Percentiles rank a stretch among this genome's conserved stretches.
Conservation (phyloP, 2,113 vertebrate species). For the Chaenogobius annularis region DNA sequence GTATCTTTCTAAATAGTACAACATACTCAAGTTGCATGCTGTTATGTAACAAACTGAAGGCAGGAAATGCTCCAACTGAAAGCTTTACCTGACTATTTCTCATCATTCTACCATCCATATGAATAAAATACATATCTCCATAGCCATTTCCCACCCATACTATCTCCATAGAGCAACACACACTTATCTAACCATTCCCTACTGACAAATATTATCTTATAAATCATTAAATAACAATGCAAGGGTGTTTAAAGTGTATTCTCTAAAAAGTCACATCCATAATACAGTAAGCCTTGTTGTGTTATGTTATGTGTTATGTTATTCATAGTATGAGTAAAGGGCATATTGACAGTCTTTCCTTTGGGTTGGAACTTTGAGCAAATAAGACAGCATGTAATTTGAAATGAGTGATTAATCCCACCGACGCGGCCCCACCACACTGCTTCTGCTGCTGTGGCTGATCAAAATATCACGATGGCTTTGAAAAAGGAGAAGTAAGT, state of each 20-base stretch:
- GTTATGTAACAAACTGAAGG: background rate
- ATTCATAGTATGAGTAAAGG: slow-evolving; percentile 23
- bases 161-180: background rate
- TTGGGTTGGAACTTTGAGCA: slow-evolving; percentile 35
- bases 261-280: background rate
- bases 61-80: no score
- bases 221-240: background rate
- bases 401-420: slow-evolving; percentile 74
- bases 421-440: slow-evolving; percentile 57
- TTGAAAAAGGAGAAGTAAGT: slow-evolving; percentile 77
- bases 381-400: slow-evolving; percentile 50
- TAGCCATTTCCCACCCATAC: no score
- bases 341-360: slow-evolving; percentile 20
- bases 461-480: slow-evolving; percentile 78
- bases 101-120: no score
- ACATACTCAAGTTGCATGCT: background rate
- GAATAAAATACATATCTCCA: no score
- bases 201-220: background rate
- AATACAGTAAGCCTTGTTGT: background rate
- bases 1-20: no score
- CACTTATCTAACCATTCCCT: background rate
- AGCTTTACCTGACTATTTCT: no score
- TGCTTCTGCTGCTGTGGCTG: slow-evolving; percentile 41
- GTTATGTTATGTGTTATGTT: slow-evolving; percentile 1
- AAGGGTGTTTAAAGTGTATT: background rate